Evolutionary conservation across 2,888 invertebrate genomes (phyloP).

Genomic region (Pediacus dermestoides): DNA sequence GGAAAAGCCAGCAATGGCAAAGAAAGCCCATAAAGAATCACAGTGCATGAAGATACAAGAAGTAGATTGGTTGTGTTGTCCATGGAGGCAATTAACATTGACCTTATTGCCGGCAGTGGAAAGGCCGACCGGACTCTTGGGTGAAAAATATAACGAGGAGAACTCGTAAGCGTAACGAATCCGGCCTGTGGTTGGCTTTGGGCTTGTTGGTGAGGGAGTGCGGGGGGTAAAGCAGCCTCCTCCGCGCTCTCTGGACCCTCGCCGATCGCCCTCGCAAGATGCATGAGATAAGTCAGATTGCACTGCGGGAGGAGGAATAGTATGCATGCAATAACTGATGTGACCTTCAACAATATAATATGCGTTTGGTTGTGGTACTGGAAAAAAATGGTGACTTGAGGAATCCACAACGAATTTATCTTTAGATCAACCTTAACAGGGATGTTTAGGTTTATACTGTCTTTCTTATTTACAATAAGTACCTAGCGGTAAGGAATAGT

Average conservation of each 20-base stretch:
- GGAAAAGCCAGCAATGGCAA: neutral
- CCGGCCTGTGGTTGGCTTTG: slow-evolving; percentile 54
- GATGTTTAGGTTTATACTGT: too few species aligned
- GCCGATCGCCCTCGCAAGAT: slow-evolving; percentile 33
- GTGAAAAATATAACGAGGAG: slow-evolving; percentile 44
- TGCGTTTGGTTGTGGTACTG: too few species aligned
- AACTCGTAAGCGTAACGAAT: slow-evolving; percentile 25
- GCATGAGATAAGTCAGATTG: slow-evolving; percentile 33
- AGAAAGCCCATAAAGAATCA: slow-evolving; percentile 24
- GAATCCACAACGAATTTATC: too few species aligned
- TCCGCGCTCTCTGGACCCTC: slow-evolving; percentile 11
- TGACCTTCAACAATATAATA: slow-evolving; percentile 37
- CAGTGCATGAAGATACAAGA: slow-evolving; percentile 31
- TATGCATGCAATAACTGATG: slow-evolving; percentile 30
- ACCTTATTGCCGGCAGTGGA: slow-evolving; percentile 36
- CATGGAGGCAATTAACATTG: slow-evolving; percentile 38
- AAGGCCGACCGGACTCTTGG: slow-evolving; percentile 40
- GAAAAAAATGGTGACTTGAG: too few species aligned
- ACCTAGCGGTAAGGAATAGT: too few species aligned
- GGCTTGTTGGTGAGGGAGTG: slow-evolving; percentile 57
- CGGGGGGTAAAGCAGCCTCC: slow-evolving; percentile 64
- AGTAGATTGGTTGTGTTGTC: slow-evolving; percentile 30
- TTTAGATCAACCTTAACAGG: too few species aligned
- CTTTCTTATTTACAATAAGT: too few species aligned
- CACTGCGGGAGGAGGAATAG: slow-evolving; percentile 32